Percentiles rank a stretch among this genome's conserved stretches.
These are phyloP conservation scores for Chloropsis cyanopogon DNA, from an alignment of 2,113 vertebrate species.

Conservation along the genomic window DNA sequence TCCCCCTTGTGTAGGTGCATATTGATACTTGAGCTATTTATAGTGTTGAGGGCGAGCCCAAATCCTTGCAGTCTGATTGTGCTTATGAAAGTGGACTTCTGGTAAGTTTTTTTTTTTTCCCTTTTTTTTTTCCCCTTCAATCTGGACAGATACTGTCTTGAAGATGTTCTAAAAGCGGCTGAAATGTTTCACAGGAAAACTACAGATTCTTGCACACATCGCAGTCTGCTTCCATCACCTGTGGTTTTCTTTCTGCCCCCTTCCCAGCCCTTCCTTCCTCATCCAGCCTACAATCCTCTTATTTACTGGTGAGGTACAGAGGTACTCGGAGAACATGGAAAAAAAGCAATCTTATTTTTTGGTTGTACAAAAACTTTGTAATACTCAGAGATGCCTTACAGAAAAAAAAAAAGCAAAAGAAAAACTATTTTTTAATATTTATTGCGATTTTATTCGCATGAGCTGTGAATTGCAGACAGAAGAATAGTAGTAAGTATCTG, in stretches of 20 bases:
- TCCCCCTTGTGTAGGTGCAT: constrained; percentile 21
- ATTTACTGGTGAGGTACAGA: constrained; percentile 20
- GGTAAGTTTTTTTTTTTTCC: neutral
- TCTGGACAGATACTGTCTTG: constrained; percentile 21
- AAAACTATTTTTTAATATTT: constrained; percentile 70
- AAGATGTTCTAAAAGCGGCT: constrained; percentile 14
- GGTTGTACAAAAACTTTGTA: constrained; percentile 69
- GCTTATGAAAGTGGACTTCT: constrained; percentile 43
- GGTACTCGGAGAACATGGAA: constrained; percentile 44
- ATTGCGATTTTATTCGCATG: constrained; percentile 67
- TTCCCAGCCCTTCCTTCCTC: constrained; percentile 7
- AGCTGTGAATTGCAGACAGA: constrained; percentile 68
- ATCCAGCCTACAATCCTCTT: neutral
- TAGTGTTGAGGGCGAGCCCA: constrained; percentile 44
- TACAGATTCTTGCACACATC: constrained; percentile 28
- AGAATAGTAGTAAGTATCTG: constrained; percentile 57
- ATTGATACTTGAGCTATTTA: constrained; percentile 65
- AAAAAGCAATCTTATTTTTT: constrained; percentile 60
- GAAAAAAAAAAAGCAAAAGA: constrained; percentile 8
- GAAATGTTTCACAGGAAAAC: constrained; percentile 55
- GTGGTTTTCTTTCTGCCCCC: neutral
- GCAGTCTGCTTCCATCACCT: constrained; percentile 36
- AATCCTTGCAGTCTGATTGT: constrained; percentile 27
- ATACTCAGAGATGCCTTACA: constrained; percentile 76
- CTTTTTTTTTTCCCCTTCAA: neutral